phyloP scores from a whole-genome alignment of 2,113 vertebrate species.

The Origma solitaria region DNA sequence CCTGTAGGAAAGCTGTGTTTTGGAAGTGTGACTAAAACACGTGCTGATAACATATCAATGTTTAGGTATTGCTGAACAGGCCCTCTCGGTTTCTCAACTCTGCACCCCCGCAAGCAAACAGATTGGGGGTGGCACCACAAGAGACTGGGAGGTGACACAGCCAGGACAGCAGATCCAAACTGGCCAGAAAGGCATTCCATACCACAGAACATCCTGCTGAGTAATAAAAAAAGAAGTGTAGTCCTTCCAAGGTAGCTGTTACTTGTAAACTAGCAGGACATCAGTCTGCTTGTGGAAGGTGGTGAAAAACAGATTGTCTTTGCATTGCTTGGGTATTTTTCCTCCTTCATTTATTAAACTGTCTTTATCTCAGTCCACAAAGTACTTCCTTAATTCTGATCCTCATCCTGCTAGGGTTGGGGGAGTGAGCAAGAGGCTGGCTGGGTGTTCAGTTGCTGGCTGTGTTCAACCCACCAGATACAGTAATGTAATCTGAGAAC shows the following conservation, averaged over 20 bases:
- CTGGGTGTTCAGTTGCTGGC: background rate
- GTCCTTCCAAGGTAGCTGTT: background rate
- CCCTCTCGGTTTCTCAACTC: background rate
- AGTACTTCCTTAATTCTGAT: background rate
- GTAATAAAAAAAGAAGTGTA: background rate
- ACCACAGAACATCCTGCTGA: background rate
- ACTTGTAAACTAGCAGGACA: background rate
- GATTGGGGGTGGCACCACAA: background rate
- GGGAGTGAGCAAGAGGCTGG: background rate
- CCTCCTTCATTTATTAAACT: background rate
- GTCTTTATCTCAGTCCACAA: background rate
- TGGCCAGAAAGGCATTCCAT: background rate
- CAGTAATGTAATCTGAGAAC: background rate
- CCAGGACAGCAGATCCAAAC: background rate
- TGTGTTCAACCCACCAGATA: background rate
- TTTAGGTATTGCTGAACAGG: background rate
- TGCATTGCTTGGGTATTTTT: background rate
- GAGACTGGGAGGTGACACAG: background rate
- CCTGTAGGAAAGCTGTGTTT: background rate
- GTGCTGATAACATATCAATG: background rate
- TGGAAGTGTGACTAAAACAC: background rate
- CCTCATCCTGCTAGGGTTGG: background rate
- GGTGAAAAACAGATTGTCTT: background rate
- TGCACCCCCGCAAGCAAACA: background rate
- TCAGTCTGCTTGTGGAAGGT: background rate